Base-by-base conservation (phyloP, 2,888 invertebrate species). In the Philaethria dido region DNA sequence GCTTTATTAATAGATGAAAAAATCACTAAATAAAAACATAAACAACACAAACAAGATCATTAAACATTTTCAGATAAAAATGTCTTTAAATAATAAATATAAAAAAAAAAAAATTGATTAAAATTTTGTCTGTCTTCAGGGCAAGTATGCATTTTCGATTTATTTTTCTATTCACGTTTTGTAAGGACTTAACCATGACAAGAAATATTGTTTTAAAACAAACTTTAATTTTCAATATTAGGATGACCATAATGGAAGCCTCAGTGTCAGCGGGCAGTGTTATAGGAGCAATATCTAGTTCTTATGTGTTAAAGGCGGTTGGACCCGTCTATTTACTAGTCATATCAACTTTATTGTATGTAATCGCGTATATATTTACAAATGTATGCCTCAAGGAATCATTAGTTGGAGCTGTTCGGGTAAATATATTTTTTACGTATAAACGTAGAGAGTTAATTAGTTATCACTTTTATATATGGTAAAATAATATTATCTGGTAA, bases 231-330 rank as follows among this genome's bases (percentile, higher is more conserved):
- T 72, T 87, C 89, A 16, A 52, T 52, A 52, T 45, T 81, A 95
- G 95, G 82, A 94, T 95, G 94, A 94, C 94, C 2, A 75, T 94
- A 44, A 80, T 96, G 70, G 95, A 96, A 77, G 94, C 93, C 0
- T 82, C 93, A 0, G 84, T 95, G 22, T 93, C 93, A 57, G 77
- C 93, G 0, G 96, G 96, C 14, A 86, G 94, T 70, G 89, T 96
- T 66, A 65, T 93, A 20, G 96, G 96, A 13, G 89, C 93, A 13
- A 77, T 95, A 22, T 76, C 85, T 0, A 95, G 96, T 73, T 93
- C 96, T 2, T 93, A 93, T 68, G 75, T 95, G 1, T 93, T 95
- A 64, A 87, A 89, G 42, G 78, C 82, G 2, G 88, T 90, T 20
- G 94, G 94, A 13, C 94, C 93, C 77, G 83, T 92, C 0, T 88